Evolutionary conservation across 2,888 invertebrate genomes (phyloP).

Genomic region (Prosopocoilus inquinatus): DNA sequence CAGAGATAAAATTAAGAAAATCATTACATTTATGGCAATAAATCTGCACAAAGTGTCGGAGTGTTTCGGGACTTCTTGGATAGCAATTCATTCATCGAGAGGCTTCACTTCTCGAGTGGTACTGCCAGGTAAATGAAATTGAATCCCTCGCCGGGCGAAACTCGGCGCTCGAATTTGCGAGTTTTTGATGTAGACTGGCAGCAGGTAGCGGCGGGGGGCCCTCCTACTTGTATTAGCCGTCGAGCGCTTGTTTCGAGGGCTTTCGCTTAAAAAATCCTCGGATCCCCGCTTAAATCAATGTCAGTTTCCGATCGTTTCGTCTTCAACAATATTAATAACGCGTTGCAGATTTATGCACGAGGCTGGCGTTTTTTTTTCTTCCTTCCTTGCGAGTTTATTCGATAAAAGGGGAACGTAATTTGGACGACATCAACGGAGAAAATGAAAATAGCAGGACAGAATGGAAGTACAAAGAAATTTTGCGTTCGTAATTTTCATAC

Average conservation of each 20-base stretch:
- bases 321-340: too few species aligned
- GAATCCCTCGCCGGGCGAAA: slow-evolving; percentile 28
- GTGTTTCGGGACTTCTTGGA: neutral
- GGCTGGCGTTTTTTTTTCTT: too few species aligned
- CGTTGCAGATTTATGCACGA: too few species aligned
- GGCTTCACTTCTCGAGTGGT: slow-evolving; percentile 26
- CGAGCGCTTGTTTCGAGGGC: neutral
- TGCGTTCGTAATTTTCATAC: too few species aligned
- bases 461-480: too few species aligned
- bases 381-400: too few species aligned
- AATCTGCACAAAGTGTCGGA: neutral
- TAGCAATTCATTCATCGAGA: slow-evolving; percentile 22
- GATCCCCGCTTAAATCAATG: neutral
- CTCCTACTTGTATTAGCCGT: neutral
- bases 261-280: neutral
- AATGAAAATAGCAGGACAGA: too few species aligned
- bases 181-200: slow-evolving; percentile 25
- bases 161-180: slow-evolving; percentile 26
- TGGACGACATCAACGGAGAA: too few species aligned
- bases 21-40: neutral
- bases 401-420: too few species aligned
- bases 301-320: neutral
- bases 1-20: too few species aligned
- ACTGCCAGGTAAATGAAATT: slow-evolving; percentile 35
- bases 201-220: neutral